phyloP scores from a whole-genome alignment of 2,113 vertebrate species.

The Thalassarche chlororhynchos region DNA sequence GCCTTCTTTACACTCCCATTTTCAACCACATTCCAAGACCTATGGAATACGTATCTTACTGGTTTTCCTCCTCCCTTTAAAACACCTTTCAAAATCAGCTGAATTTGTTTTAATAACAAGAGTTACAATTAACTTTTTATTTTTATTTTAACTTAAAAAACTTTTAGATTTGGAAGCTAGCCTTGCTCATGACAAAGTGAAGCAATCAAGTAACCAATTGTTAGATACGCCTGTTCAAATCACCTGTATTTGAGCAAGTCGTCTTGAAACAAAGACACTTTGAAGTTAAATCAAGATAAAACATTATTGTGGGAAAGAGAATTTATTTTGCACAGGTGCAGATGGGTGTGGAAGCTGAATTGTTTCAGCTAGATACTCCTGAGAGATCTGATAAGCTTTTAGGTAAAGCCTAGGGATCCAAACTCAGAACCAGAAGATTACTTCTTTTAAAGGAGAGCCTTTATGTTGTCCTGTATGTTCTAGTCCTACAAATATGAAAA shows the following conservation, averaged over 20 bases:
- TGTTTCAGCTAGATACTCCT: conserved; percentile 17
- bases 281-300: conserved; percentile 64
- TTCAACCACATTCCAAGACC: neutral
- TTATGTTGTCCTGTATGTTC: neutral
- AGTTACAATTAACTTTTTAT: neutral
- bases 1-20: neutral
- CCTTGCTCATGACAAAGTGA: neutral
- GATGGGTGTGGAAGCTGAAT: conserved; percentile 42
- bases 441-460: neutral
- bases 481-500: neutral
- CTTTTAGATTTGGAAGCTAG: neutral
- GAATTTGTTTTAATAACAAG: neutral
- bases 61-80: neutral
- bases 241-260: conserved; percentile 3
- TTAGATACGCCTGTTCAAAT: neutral
- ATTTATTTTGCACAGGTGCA: conserved; percentile 57
- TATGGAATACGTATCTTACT: neutral
- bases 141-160: neutral
- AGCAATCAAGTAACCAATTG: neutral
- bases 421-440: neutral
- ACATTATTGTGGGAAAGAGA: conserved; percentile 32
- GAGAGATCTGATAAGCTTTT: conserved; percentile 32
- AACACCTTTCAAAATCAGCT: neutral
- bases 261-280: conserved; percentile 33
- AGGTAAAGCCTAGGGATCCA: neutral